Evolutionary conservation across 2,797 vertebrate species (phyloP).

Genomic region (Acridotheres tristis): DNA sequence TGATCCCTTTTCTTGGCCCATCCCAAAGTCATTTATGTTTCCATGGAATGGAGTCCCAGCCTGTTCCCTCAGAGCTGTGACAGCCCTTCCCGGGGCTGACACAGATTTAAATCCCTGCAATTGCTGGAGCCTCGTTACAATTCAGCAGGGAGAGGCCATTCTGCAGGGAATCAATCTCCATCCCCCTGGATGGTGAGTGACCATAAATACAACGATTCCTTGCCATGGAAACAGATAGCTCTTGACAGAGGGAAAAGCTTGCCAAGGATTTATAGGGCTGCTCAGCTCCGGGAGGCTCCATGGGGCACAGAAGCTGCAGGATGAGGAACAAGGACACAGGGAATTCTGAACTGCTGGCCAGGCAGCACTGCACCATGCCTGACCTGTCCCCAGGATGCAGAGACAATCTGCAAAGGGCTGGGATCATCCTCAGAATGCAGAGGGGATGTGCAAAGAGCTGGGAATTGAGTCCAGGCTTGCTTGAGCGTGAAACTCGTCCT

Average conservation of each 20-base stretch:
- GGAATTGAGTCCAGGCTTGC: background rate
- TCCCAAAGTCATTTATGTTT: background rate
- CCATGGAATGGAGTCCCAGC: background rate
- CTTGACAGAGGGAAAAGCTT: background rate
- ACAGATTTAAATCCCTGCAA: background rate
- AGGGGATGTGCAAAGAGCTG: background rate
- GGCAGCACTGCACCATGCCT: background rate
- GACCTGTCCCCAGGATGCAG: background rate
- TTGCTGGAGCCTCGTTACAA: background rate
- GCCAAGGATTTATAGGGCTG: background rate
- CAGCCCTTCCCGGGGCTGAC: accelerated
- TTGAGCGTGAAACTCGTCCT: background rate
- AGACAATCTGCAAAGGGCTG: background rate
- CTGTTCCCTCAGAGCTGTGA: background rate
- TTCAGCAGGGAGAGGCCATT: background rate
- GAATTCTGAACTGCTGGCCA: background rate
- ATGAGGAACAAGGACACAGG: background rate
- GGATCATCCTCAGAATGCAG: background rate
- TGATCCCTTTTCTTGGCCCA: background rate
- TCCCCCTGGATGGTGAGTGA: background rate
- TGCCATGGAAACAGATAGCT: slow-evolving; percentile 46
- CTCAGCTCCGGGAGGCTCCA: background rate
- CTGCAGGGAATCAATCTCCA: background rate
- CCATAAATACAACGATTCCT: background rate
- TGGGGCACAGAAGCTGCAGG: accelerated